Conservation (phyloP, 2,113 vertebrate genomes). For the Tychaedon coryphoeus region DNA sequence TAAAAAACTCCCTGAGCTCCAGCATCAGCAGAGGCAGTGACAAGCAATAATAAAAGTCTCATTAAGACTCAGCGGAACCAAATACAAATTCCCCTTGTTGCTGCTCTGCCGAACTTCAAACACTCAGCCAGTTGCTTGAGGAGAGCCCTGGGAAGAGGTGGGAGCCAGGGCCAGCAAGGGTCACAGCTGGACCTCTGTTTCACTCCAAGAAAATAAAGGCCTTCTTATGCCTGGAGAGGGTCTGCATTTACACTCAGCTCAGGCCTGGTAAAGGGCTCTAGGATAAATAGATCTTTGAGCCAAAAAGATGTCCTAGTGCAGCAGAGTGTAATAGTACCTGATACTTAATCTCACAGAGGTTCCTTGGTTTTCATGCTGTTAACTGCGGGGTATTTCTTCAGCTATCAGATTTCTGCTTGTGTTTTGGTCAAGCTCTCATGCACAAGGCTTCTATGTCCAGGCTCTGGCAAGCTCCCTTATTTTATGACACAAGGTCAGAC, state of each 20-base stretch:
- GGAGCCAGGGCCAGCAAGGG: slow-evolving; percentile 22
- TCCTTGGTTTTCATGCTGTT: slow-evolving; percentile 2
- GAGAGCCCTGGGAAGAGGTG: slow-evolving; percentile 24
- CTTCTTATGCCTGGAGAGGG: not conserved
- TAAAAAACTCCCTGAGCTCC: slow-evolving; percentile 9
- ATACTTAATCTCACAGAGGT: slow-evolving; percentile 5
- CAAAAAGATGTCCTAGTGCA: slow-evolving; percentile 21
- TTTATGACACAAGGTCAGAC: slow-evolving; percentile 6
- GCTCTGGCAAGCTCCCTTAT: not conserved
- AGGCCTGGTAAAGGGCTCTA: not conserved
- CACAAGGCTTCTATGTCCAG: slow-evolving; percentile 9
- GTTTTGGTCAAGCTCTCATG: not conserved
- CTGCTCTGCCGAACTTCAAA: slow-evolving; percentile 31
- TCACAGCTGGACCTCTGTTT: slow-evolving; percentile 30
- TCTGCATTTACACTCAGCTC: not conserved
- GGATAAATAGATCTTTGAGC: slow-evolving; percentile 53
- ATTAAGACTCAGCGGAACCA: slow-evolving; percentile 24
- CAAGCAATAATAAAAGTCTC: slow-evolving; percentile 32
- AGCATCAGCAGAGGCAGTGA: not conserved
- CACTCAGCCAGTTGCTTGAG: not conserved
- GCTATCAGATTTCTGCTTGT: slow-evolving; percentile 27
- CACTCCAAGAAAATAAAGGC: not conserved
- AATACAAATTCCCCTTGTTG: slow-evolving; percentile 53
- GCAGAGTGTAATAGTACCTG: not conserved
- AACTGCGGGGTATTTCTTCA: slow-evolving; percentile 18